A percentile compares a stretch with the other conserved stretches of the same genome.
phyloP scores from a whole-genome alignment of 1,140 invertebrate species.

The Limonius californicus region DNA sequence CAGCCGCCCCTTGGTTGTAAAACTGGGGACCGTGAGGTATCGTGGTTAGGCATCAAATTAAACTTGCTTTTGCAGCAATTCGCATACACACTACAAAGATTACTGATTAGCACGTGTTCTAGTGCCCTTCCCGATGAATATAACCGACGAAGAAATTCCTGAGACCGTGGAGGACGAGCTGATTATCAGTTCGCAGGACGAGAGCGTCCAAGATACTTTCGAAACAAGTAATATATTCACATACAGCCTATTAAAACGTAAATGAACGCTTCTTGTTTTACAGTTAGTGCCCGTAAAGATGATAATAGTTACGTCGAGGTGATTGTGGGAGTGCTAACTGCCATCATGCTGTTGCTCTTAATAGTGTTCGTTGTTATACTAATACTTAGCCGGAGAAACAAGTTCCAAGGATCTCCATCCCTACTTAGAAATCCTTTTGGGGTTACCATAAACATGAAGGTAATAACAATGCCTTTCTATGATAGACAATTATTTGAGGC shows the following conservation, averaged over 20 bases:
- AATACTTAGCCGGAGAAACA: slow-evolving; percentile 61
- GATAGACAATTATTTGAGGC: too few relatives aligned
- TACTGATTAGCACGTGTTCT: slow-evolving; percentile 37
- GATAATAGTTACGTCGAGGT: slow-evolving; percentile 65
- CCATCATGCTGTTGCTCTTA: slow-evolving; percentile 64
- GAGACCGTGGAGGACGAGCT: slow-evolving; percentile 52
- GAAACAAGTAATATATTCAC: slow-evolving; percentile 54
- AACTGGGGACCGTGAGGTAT: slow-evolving; percentile 23
- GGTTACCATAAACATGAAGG: slow-evolving; percentile 66
- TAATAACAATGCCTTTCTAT: too few relatives aligned
- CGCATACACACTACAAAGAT: slow-evolving; percentile 5
- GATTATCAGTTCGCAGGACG: slow-evolving; percentile 53
- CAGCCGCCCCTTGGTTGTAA: not conserved
- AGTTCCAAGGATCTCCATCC: slow-evolving; percentile 59
- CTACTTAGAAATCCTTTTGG: slow-evolving; percentile 63
- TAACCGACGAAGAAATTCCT: slow-evolving; percentile 57
- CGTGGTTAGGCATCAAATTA: slow-evolving; percentile 23
- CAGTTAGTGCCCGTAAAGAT: slow-evolving; percentile 58
- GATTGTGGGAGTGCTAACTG: slow-evolving; percentile 68
- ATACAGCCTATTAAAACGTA: not conserved
- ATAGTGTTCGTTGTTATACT: slow-evolving; percentile 65
- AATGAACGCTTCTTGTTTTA: slow-evolving; percentile 27
- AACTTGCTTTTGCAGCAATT: slow-evolving; percentile 18
- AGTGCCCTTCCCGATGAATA: slow-evolving; percentile 55
- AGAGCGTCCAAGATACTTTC: slow-evolving; percentile 53